Evolutionary conservation across 2,797 vertebrate genomes (phyloP), one percentile per base, ranked within the genome.

Genomic region (Zalophus californianus): DNA sequence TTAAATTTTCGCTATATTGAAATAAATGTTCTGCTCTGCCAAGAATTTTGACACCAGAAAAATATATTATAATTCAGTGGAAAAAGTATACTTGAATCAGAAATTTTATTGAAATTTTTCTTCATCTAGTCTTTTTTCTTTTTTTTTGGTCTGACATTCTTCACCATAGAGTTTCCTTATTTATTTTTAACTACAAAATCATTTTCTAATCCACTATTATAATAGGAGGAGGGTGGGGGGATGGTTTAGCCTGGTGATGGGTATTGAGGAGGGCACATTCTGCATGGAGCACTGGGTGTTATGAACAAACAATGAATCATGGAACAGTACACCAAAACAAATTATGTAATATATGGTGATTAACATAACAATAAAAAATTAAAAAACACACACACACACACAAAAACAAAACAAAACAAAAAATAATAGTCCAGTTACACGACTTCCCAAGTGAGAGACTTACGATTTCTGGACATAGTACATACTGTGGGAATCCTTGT

Each of bases 101-200:
- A 23, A 80, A 11, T 70, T 75, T 79, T 48, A 96, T 64, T 91
- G 48, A 90, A 41, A 50, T 72, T 77, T 82, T 94, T 85, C 35
- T 95, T 94, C 25, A 82, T 35, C 10, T 77, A 20, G 0, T 13
- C 0, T 87, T n/a, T 38, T 32, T 73, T 52, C 27, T 64, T 52
- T 35, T 73, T 56, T 50, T 78, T 75, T 3, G 7, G 9, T 77
- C 4, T 58, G 72, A 80, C 5, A 66, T 86, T 96, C 32, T 94
- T 97, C 14, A 88, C 29, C 8, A 70, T n/a, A 88, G 1, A 58
- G 2, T 86, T 86, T 93, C 54, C 20, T 94, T 29, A 41, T 3
- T 95, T 52, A 95, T 91, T 93, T 86, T 97, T 88, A 94, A 80
- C 29, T 38, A 91, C 16, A 70, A 62, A 94, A 60, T 84, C 14